Evolutionary conservation across 1,140 invertebrate genomes (phyloP).

Genomic region (Drosophila willistoni): DNA sequence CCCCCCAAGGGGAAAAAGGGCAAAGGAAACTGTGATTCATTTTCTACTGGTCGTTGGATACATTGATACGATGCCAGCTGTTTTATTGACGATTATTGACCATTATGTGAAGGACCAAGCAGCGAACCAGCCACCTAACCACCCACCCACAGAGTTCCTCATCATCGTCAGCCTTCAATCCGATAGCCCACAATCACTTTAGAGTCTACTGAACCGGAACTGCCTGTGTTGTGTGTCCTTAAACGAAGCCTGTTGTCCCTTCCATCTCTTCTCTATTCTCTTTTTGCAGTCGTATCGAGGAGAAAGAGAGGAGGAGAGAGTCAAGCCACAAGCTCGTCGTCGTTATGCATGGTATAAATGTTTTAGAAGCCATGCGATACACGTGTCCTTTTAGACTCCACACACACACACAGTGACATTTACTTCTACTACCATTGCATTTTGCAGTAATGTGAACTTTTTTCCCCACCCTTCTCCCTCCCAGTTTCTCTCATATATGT

Average conservation of each 20-base stretch:
- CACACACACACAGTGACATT: slow-evolving; percentile 15
- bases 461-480: not conserved
- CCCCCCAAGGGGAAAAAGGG: too few relatives aligned
- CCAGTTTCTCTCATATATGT: too few relatives aligned
- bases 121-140: too few relatives aligned
- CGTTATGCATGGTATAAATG: slow-evolving; percentile 29
- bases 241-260: too few relatives aligned
- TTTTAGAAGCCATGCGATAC: slow-evolving; percentile 31
- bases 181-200: slow-evolving; percentile 62
- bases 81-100: slow-evolving; percentile 15
- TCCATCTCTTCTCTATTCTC: not conserved
- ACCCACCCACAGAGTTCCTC: not conserved
- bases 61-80: not conserved
- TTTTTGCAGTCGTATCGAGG: not conserved
- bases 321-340: slow-evolving; percentile 19
- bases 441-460: slow-evolving; percentile 54
- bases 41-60: not conserved
- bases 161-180: slow-evolving; percentile 1
- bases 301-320: slow-evolving; percentile 2
- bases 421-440: slow-evolving; percentile 1
- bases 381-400: slow-evolving; percentile 24
- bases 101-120: slow-evolving; percentile 9
- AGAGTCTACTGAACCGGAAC: slow-evolving; percentile 71
- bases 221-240: slow-evolving; percentile 43
- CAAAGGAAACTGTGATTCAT: not conserved